Evolutionary conservation across 2,888 invertebrate genomes (phyloP).

Genomic region (Orchestes rusci): DNA sequence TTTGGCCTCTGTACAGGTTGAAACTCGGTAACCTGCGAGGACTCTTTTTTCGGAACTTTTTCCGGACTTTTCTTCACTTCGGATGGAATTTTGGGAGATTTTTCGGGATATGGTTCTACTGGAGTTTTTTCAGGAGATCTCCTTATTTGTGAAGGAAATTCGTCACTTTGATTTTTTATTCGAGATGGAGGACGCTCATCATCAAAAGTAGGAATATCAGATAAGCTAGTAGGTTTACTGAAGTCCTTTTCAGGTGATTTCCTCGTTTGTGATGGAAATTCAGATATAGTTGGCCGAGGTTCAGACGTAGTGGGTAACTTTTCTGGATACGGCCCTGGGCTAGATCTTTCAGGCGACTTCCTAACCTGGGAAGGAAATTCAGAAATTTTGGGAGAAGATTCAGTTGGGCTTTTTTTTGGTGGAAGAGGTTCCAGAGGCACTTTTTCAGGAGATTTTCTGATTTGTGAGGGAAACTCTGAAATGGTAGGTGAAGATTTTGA

Average conservation of each 20-base stretch:
- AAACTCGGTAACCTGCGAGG: too few species aligned
- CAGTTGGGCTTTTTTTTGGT: conserved; percentile 21
- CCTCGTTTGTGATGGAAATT: conserved; percentile 31
- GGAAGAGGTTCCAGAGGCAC: conserved; percentile 22
- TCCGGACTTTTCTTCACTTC: too few species aligned
- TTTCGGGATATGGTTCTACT: conserved; percentile 17
- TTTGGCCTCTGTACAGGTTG: too few species aligned
- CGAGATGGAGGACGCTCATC: conserved; percentile 33
- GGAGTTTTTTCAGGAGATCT: conserved; percentile 25
- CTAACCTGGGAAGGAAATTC: conserved; percentile 31
- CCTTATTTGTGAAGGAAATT: conserved; percentile 26
- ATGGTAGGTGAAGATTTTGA: conserved; percentile 16
- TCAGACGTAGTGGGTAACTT: conserved; percentile 19
- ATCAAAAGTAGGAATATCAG: conserved; percentile 15
- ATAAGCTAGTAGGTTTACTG: conserved; percentile 16
- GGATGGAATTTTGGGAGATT: too few species aligned
- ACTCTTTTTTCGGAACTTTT: too few species aligned
- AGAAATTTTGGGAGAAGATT: conserved; percentile 16
- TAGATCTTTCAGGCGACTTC: conserved; percentile 27
- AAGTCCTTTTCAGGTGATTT: conserved; percentile 29
- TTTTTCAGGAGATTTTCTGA: conserved; percentile 20
- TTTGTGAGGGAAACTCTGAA: conserved; percentile 29
- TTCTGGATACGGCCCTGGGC: conserved; percentile 25
- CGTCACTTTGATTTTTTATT: conserved; percentile 25
- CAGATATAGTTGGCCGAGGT: conserved; percentile 14